Conservation (phyloP, 2,888 invertebrate species). For the Bhutanitis thaidina region DNA sequence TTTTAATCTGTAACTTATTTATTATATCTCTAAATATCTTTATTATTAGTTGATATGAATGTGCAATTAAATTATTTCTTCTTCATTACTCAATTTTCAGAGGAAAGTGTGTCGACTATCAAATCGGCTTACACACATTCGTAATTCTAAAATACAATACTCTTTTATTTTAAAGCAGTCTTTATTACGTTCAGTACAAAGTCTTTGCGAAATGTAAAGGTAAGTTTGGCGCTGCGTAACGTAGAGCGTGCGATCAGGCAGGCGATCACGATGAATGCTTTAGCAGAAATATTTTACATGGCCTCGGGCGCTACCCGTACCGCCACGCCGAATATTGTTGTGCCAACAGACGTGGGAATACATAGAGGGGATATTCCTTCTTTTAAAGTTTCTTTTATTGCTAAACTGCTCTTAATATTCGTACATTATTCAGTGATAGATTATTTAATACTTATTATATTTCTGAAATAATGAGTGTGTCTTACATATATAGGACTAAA, state of each 20-base stretch:
- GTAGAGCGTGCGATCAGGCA: constrained; percentile 63
- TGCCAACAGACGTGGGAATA: constrained; percentile 65
- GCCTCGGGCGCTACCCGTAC: constrained; percentile 66
- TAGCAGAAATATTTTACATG: constrained; percentile 79
- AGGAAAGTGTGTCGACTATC: constrained; percentile 56
- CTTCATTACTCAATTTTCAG: constrained; percentile 37
- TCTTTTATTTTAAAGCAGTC: constrained; percentile 31
- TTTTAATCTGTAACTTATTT: too few relatives aligned
- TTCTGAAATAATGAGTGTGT: neutral
- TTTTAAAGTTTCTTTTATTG: neutral
- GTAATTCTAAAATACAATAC: constrained; percentile 36
- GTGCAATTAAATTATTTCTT: too few relatives aligned
- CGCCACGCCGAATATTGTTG: constrained; percentile 68
- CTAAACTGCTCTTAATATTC: too few relatives aligned
- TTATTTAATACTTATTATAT: neutral
- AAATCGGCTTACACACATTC: constrained; percentile 69
- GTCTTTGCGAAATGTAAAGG: constrained; percentile 30
- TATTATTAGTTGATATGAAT: too few relatives aligned
- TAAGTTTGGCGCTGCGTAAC: constrained; percentile 54
- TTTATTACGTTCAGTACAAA: constrained; percentile 38
- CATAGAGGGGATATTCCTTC: constrained; percentile 36
- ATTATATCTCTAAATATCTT: too few relatives aligned
- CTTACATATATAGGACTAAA: too few relatives aligned
- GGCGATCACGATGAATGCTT: constrained; percentile 78
- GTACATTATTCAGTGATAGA: too few relatives aligned